These are phyloP conservation scores for Nomada hirtipes DNA, from an alignment of 2,888 invertebrate genomes.

Conservation along the genomic window DNA sequence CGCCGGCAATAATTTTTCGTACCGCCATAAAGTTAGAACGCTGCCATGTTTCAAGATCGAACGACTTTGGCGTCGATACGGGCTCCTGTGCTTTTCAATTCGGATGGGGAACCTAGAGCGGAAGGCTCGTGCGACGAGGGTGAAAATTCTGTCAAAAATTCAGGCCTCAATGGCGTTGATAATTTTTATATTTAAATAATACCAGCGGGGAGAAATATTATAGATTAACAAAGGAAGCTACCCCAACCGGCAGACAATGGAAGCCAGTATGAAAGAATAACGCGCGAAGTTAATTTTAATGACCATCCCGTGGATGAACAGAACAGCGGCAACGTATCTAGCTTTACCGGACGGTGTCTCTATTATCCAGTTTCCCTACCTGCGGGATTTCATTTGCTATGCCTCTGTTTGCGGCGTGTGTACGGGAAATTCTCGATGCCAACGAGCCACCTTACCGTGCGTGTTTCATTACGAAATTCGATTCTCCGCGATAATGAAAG, in stretches of 20 bases:
- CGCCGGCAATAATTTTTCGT: slow-evolving; percentile 35
- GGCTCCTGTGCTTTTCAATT: neutral
- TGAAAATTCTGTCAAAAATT: neutral
- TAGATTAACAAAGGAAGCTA: neutral
- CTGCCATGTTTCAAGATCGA: neutral
- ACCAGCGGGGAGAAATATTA: neutral
- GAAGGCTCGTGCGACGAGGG: neutral
- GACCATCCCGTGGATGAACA: slow-evolving; percentile 30
- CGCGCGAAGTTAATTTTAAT: slow-evolving; percentile 47
- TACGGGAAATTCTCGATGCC: neutral
- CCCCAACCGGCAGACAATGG: neutral
- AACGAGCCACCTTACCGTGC: neutral
- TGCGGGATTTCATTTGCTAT: slow-evolving; percentile 10
- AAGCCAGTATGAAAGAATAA: slow-evolving; percentile 51
- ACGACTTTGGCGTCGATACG: neutral
- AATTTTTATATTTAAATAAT: neutral
- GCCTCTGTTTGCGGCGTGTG: neutral
- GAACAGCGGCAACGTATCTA: slow-evolving; percentile 1
- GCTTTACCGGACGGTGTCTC: neutral
- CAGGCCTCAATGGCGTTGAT: neutral
- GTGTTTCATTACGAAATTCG: slow-evolving; percentile 34
- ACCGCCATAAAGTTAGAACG: slow-evolving; percentile 17
- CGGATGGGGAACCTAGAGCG: neutral
- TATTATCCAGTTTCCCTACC: slow-evolving; percentile 16
- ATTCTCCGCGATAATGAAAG: slow-evolving; percentile 1